phyloP scores from a whole-genome alignment of 2,113 vertebrate genomes.

The Podiceps cristatus region DNA sequence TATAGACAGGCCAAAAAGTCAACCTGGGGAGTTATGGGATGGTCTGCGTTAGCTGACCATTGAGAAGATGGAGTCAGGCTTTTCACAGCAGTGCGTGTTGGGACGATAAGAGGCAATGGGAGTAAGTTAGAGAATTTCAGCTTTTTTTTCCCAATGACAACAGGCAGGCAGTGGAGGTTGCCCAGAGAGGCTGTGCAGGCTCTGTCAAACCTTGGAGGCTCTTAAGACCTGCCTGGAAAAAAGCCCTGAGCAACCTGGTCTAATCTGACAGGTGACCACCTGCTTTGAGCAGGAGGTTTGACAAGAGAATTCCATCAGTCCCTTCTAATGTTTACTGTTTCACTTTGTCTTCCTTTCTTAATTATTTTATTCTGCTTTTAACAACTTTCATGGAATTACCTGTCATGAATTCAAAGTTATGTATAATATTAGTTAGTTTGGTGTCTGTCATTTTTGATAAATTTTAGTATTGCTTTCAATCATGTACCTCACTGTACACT shows the following conservation, averaged over 20 bases:
- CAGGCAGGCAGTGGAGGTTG: neutral
- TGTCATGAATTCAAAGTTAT: neutral
- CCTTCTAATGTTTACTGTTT: neutral
- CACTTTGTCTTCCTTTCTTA: neutral
- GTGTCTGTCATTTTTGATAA: neutral
- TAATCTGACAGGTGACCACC: neutral
- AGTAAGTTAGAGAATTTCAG: neutral
- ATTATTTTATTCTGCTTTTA: neutral
- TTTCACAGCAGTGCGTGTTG: neutral
- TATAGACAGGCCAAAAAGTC: neutral
- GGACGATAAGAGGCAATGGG: neutral
- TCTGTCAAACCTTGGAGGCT: neutral
- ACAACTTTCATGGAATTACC: neutral
- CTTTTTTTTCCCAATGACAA: neutral
- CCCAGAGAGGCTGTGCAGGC: neutral
- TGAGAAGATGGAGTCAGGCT: neutral
- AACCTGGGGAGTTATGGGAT: neutral
- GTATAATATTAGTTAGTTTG: neutral
- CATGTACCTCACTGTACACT: neutral
- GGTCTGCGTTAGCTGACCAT: neutral
- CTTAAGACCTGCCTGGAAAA: neutral
- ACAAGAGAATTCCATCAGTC: neutral
- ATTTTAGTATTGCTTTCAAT: neutral
- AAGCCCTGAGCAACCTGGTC: neutral
- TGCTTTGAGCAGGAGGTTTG: neutral